A percentile compares a stretch with the other conserved stretches of the same genome.
Evolutionary conservation across 2,888 invertebrate species (phyloP).

Genomic region (Petrolisthes cinctipes): DNA sequence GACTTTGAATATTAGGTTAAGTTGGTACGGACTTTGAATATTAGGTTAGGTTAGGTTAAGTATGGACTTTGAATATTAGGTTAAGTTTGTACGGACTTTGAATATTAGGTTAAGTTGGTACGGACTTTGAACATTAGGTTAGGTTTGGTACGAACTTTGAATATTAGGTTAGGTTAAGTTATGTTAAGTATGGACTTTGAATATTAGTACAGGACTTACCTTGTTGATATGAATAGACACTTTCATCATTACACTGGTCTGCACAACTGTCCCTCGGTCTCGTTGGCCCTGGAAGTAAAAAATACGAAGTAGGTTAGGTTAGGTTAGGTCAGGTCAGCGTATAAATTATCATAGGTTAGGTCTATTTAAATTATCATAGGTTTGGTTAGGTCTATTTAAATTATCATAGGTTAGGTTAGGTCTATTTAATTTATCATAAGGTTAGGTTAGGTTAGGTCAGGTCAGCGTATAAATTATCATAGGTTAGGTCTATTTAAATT

Average conservation of each 20-base stretch:
- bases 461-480: background rate
- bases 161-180: background rate
- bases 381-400: too few species aligned
- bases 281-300: conserved; percentile 35
- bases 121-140: too few species aligned
- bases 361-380: too few species aligned
- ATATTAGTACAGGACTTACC: conserved; percentile 15
- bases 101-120: background rate
- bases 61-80: background rate
- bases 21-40: too few species aligned
- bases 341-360: background rate
- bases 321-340: background rate
- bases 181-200: background rate
- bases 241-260: conserved; percentile 24
- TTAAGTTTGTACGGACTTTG: too few species aligned
- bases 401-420: background rate
- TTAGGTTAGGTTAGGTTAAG: too few species aligned
- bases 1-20: too few species aligned
- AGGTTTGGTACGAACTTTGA: too few species aligned
- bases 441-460: background rate
- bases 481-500: background rate
- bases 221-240: conserved; percentile 28
- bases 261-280: conserved; percentile 36
- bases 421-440: background rate
- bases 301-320: background rate